Base-by-base conservation (phyloP, 30 jellyfish, hydroid and myxozoan genomes). In the Aurelia aurita region DNA sequence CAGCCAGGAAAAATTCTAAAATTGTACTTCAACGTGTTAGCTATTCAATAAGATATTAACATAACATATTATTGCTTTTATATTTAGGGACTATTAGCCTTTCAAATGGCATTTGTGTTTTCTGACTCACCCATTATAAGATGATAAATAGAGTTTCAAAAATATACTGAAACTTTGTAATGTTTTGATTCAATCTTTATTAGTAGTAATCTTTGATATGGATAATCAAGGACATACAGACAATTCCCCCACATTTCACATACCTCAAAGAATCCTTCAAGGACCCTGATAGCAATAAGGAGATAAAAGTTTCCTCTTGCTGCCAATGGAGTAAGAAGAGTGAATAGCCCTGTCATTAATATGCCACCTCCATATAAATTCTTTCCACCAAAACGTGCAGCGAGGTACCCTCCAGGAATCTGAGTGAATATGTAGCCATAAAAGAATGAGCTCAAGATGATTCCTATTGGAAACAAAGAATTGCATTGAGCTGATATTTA, bases 331-430 rank as follows among this genome's bases (percentile, higher is more conserved):
- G 97, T 94, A 45, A 88, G 66, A 32, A 94, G 73, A 16, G 99
- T 94, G 58, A 94, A 88, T 51, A 94, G 67, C 23, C 96, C 99
- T n/a, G 99, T 94, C 97, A 94, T 66, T 15, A 94, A 74, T 20
- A 94, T 89, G 43, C 99, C 99, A 18, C 99, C 93, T 25, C 99
- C 99, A 88, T 71, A 94, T 47, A 94, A 51, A 46, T 87, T 86
- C 49, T 86, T 88, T 6, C 97, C 99, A 57, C 99, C 99, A 46
- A 89, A 94, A 45, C 68, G 84, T 2, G 97, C 97, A 73, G 99
- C 99, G 5, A 94, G 89, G 74, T 90, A 94, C 25, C 99, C 99
- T 16, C 99, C 99, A 74, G 99, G 99, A 12, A 94, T 94, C 72
- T 94, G 99, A 20, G 99, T 94, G 39, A 94, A 8, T 21, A 94